Evolutionary conservation across 2,797 vertebrate genomes (phyloP).

Genomic region (Monodelphis domestica): DNA sequence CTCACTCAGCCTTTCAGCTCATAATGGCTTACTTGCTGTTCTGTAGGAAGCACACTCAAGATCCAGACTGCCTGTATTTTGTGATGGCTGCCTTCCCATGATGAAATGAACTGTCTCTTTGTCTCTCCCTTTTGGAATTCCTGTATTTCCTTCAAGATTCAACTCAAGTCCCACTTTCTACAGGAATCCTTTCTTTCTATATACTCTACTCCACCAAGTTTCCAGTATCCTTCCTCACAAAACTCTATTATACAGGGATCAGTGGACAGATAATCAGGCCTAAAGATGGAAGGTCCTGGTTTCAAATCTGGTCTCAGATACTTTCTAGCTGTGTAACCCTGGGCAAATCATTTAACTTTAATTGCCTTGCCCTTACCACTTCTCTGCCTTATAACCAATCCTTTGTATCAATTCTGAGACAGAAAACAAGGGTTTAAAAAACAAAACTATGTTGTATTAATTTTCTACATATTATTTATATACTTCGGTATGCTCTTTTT

Average conservation of each 20-base stretch:
- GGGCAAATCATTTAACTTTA: too few species aligned
- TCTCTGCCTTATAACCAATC: too few species aligned
- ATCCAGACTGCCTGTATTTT: background rate
- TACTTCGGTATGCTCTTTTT: background rate
- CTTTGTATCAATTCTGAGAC: too few species aligned
- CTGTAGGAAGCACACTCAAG: background rate
- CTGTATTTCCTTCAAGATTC: background rate
- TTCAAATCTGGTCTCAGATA: too few species aligned
- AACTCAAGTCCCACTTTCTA: background rate
- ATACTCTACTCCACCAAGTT: background rate
- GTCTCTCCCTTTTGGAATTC: background rate
- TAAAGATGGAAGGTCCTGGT: too few species aligned
- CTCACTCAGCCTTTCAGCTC: background rate
- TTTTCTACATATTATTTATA: background rate
- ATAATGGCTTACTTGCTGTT: background rate
- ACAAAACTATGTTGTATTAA: background rate
- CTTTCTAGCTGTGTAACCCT: too few species aligned
- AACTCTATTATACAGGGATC: too few species aligned
- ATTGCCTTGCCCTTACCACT: too few species aligned
- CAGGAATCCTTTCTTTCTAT: background rate
- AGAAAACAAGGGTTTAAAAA: too few species aligned
- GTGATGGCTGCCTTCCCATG: background rate
- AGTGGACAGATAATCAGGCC: too few species aligned
- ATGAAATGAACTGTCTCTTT: background rate
- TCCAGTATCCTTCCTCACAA: background rate